Evolutionary conservation across 2,888 invertebrate species (phyloP).

Genomic region (Lycocerus yunnanus): DNA sequence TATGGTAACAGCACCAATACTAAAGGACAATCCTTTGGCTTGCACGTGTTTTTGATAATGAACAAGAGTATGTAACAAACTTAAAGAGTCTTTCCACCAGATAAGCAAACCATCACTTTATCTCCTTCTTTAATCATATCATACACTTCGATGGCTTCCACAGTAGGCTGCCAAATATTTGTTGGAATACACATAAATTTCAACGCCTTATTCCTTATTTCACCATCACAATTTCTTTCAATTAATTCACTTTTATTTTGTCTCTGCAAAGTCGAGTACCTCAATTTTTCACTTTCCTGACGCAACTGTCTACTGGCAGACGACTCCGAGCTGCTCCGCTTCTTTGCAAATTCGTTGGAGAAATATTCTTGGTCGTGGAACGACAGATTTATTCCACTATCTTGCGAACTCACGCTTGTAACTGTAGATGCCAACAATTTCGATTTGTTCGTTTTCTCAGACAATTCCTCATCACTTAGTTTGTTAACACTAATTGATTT

Average conservation of each 20-base stretch:
- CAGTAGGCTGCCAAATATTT: conserved; percentile 78
- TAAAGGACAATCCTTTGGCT: conserved; percentile 76
- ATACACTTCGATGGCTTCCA: conserved; percentile 83
- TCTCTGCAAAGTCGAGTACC: conserved; percentile 48
- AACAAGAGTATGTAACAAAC: conserved; percentile 79
- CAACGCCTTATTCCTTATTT: conserved; percentile 33
- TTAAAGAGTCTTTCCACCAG: conserved; percentile 83
- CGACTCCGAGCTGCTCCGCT: conserved; percentile 50
- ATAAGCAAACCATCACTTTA: conserved; percentile 81
- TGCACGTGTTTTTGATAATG: conserved; percentile 82
- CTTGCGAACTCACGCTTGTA: conserved; percentile 74
- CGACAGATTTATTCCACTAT: conserved; percentile 77
- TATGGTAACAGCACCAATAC: conserved; percentile 74
- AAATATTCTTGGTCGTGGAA: conserved; percentile 68
- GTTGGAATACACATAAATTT: conserved; percentile 81
- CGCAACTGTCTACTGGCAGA: conserved; percentile 43
- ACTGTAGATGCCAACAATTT: conserved; percentile 69
- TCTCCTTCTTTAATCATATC: conserved; percentile 85
- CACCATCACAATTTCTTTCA: conserved; percentile 42
- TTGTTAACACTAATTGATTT: conserved; percentile 63
- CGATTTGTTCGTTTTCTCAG: conserved; percentile 56
- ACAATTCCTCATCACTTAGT: conserved; percentile 62
- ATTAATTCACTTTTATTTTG: conserved; percentile 51
- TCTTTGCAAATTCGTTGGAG: conserved; percentile 41
- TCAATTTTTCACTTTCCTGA: conserved; percentile 44